Conservation (phyloP, 2,888 invertebrate genomes). For the Ametastegia equiseti region DNA sequence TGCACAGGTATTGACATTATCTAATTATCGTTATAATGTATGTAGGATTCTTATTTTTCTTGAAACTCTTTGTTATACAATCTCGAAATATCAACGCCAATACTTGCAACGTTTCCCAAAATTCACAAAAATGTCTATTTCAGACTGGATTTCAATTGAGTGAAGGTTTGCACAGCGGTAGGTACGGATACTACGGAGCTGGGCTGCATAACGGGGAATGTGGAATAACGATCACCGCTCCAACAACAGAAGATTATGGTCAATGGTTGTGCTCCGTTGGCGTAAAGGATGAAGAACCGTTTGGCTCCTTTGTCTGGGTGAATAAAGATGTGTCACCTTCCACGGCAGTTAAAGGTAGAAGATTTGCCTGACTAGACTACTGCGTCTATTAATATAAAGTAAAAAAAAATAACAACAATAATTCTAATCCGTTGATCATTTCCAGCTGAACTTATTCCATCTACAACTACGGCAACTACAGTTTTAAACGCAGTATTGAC, state of each 20-base stretch:
- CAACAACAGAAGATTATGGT: constrained; percentile 72
- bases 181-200: constrained; percentile 76
- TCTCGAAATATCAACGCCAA: too few species aligned
- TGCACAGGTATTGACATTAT: not conserved
- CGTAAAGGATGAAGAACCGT: constrained; percentile 56
- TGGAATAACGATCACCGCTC: constrained; percentile 76
- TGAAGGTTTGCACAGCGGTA: constrained; percentile 51
- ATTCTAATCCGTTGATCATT: not conserved
- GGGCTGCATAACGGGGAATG: constrained; percentile 76
- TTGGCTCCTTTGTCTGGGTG: constrained; percentile 39
- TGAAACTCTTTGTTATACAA: too few species aligned
- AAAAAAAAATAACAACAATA: not conserved
- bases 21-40: too few species aligned
- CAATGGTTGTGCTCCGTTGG: constrained; percentile 78
- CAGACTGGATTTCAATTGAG: constrained; percentile 49
- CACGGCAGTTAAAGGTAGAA: constrained; percentile 13
- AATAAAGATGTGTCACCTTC: not conserved
- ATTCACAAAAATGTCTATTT: not conserved
- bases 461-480: not conserved
- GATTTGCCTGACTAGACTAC: constrained; percentile 21
- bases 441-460: not conserved
- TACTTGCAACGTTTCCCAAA: not conserved
- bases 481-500: constrained; percentile 62
- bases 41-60: too few species aligned
- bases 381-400: not conserved